Evolutionary conservation across 2,113 vertebrate species (phyloP).

Genomic region (Vulpes lagopus): DNA sequence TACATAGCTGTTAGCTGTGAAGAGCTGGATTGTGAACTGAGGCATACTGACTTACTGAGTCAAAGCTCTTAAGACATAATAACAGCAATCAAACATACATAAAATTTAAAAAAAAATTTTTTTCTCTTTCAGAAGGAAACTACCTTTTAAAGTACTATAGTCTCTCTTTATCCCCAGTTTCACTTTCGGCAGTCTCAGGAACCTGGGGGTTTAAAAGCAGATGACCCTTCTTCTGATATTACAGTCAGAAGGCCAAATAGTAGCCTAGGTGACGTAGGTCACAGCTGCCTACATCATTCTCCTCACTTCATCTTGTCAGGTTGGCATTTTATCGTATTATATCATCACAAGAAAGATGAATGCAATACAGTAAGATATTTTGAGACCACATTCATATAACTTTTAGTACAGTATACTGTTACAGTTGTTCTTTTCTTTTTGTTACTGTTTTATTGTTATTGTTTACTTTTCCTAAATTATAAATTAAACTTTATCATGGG

Average conservation of each 20-base stretch:
- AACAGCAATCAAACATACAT: not conserved
- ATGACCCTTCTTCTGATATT: not conserved
- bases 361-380: not conserved
- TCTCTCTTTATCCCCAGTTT: not conserved
- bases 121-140: not conserved
- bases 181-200: not conserved
- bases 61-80: not conserved
- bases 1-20: not conserved
- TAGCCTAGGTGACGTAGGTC: not conserved
- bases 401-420: not conserved
- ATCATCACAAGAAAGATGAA: not conserved
- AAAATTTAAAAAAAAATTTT: not conserved
- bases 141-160: not conserved
- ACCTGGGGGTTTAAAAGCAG: not conserved
- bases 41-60: not conserved
- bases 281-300: not conserved
- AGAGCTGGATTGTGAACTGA: not conserved
- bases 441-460: not conserved
- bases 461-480: not conserved
- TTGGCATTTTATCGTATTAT: not conserved
- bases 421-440: not conserved
- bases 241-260: not conserved
- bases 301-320: not conserved
- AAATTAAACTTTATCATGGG: not conserved
- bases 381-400: not conserved